Percentiles rank a stretch among this genome's conserved stretches.
These are phyloP conservation scores for Eilema griseolum DNA, from an alignment of 2,888 invertebrate genomes.

Conservation along the genomic window DNA sequence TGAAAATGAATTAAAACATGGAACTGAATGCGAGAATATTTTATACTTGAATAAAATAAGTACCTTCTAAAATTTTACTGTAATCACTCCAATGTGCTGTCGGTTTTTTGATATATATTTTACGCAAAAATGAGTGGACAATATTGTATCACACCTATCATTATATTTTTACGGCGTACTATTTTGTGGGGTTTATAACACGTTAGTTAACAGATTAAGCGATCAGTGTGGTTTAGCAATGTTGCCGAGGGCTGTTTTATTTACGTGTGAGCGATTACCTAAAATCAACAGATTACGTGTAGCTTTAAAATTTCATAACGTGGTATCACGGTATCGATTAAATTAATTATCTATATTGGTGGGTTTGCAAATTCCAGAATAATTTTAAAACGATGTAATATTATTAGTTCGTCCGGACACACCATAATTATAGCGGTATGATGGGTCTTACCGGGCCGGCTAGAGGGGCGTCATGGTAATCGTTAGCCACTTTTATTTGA, in stretches of 20 bases:
- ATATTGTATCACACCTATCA: neutral
- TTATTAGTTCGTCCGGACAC: too few relatives aligned
- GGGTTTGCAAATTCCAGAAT: too few relatives aligned
- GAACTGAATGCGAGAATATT: conserved; percentile 13
- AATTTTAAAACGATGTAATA: too few relatives aligned
- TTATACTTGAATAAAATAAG: conserved; percentile 12
- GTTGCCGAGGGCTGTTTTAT: neutral
- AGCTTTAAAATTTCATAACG: neutral
- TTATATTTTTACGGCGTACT: neutral
- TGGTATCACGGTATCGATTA: neutral
- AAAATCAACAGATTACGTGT: neutral
- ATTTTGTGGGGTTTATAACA: neutral
- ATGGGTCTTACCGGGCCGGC: too few relatives aligned
- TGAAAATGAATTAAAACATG: conserved; percentile 20
- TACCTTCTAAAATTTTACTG: conserved; percentile 1
- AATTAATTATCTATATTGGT: neutral
- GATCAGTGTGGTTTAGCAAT: neutral
- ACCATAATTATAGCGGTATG: too few relatives aligned
- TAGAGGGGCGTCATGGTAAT: too few relatives aligned
- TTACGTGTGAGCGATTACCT: neutral
- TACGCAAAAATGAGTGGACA: neutral
- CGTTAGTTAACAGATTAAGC: neutral
- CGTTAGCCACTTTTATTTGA: too few relatives aligned
- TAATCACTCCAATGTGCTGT: neutral
- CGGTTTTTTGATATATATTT: neutral